Percentiles rank a stretch among this genome's conserved stretches.
Evolutionary conservation across 2,888 invertebrate species (phyloP).

Genomic region (Scotopteryx bipunctaria): DNA sequence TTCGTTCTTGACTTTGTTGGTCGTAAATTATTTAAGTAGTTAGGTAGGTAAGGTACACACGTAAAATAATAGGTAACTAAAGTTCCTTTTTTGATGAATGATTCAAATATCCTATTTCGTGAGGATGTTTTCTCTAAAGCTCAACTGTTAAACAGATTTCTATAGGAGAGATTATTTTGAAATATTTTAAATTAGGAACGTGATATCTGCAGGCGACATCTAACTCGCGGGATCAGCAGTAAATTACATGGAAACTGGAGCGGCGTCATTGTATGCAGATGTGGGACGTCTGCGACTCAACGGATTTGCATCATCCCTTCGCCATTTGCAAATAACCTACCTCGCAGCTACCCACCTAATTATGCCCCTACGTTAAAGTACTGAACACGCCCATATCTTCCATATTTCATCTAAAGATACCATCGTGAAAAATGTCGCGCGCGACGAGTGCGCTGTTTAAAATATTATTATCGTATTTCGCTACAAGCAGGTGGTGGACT

Average conservation of each 20-base stretch:
- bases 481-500: constrained; percentile 43
- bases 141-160: background rate
- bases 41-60: no score
- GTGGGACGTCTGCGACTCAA: constrained; percentile 53
- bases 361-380: constrained; percentile 37
- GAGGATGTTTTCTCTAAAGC: background rate
- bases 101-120: no score
- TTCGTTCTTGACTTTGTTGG: no score
- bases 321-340: constrained; percentile 64
- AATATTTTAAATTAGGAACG: constrained; percentile 69
- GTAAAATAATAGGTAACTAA: no score
- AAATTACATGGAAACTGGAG: constrained; percentile 75
- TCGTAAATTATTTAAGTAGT: no score
- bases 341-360: constrained; percentile 47
- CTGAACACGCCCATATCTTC: constrained; percentile 19
- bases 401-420: constrained; percentile 21
- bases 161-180: constrained; percentile 24
- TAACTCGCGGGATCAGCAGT: constrained; percentile 66
- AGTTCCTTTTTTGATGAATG: no score
- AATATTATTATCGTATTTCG: constrained; percentile 39
- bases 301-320: constrained; percentile 72
- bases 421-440: constrained; percentile 37
- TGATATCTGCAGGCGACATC: constrained; percentile 76
- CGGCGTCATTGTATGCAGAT: constrained; percentile 81
- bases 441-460: constrained; percentile 31